Evolutionary conservation across 2,888 invertebrate genomes (phyloP).

Genomic region (Lamellibrachia satsuma): DNA sequence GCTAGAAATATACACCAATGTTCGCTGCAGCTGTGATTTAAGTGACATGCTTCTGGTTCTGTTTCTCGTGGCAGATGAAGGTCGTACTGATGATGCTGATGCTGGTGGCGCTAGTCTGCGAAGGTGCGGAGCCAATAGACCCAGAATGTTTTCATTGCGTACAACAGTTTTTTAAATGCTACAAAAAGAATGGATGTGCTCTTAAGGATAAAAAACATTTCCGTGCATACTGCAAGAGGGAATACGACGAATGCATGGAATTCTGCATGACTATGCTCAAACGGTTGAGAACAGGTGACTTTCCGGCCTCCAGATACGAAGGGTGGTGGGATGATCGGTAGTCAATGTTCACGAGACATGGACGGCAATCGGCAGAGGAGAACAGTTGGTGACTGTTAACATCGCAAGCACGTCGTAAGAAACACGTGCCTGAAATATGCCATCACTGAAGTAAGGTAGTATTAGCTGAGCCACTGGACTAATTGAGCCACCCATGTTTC

Average conservation of each 20-base stretch:
- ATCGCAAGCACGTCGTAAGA: too few species aligned
- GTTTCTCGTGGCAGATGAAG: background rate
- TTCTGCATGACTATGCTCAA: background rate
- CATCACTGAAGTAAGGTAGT: too few species aligned
- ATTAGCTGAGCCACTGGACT: too few species aligned
- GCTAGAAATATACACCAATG: background rate
- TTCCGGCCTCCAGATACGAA: background rate
- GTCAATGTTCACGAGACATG: background rate
- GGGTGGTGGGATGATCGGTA: background rate
- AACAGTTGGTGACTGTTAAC: too few species aligned
- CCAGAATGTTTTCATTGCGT: background rate
- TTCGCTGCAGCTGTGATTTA: background rate
- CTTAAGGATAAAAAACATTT: background rate
- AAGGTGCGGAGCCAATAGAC: background rate
- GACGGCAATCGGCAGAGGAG: too few species aligned
- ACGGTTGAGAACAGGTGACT: background rate
- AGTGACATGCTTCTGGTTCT: background rate
- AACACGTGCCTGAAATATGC: too few species aligned
- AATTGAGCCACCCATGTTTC: too few species aligned
- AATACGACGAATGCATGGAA: background rate
- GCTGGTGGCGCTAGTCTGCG: background rate
- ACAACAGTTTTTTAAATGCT: background rate
- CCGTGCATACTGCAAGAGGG: background rate
- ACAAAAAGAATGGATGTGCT: background rate
- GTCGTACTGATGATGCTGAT: background rate